Evolutionary conservation across 2,888 invertebrate genomes (phyloP).

Genomic region (Agrotis puta): DNA sequence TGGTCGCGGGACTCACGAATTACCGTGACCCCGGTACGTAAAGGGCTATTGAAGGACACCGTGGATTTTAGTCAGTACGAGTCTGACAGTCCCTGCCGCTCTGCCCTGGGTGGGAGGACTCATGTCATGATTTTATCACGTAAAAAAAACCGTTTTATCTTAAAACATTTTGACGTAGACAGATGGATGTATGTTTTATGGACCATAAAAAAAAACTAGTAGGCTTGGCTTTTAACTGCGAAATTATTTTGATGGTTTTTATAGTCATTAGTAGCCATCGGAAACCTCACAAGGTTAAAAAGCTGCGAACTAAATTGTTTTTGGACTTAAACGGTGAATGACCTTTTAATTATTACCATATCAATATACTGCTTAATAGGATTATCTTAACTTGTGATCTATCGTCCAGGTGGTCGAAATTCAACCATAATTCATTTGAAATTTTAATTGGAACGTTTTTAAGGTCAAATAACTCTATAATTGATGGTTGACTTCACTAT

Average conservation of each 20-base stretch:
- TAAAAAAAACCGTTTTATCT: background rate
- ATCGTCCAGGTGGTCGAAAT: no score
- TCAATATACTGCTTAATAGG: background rate
- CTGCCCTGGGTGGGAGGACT: no score
- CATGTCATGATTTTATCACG: no score
- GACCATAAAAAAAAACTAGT: background rate
- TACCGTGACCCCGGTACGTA: no score
- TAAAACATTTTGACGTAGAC: background rate
- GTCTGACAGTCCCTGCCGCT: no score
- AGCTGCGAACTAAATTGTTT: slow-evolving; percentile 8
- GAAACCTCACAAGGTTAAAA: slow-evolving; percentile 13
- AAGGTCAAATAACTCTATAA: no score
- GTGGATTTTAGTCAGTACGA: no score
- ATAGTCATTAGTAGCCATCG: slow-evolving; percentile 1
- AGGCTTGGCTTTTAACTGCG: background rate
- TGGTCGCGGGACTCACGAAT: no score
- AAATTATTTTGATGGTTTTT: slow-evolving; percentile 9
- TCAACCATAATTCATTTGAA: no score
- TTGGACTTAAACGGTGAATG: slow-evolving; percentile 16
- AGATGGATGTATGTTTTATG: background rate
- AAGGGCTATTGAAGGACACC: no score
- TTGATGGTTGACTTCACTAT: no score
- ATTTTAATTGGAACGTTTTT: no score
- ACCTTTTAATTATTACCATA: slow-evolving; percentile 5
- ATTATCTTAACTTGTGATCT: slow-evolving; percentile 9